Conservation (phyloP, 1,140 invertebrate genomes). For the Zaprionus kolodkinae region DNA sequence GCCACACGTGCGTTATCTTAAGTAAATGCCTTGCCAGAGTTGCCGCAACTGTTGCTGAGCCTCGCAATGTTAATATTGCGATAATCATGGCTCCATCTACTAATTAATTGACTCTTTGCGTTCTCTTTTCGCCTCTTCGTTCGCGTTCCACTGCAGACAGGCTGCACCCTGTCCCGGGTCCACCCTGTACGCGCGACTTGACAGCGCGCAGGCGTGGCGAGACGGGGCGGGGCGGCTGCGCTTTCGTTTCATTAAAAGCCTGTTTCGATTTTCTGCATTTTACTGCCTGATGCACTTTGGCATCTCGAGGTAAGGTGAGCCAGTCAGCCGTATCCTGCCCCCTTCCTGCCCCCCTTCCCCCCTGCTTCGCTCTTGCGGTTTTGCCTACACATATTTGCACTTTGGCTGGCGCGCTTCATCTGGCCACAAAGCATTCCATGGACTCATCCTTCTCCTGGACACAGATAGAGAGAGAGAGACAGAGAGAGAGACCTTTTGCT, state of each 20-base stretch:
- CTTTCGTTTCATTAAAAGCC: constrained; percentile 82
- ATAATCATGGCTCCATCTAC: constrained; percentile 82
- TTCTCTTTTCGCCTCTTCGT: constrained; percentile 44
- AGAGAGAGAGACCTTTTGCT: not conserved
- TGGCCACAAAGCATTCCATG: constrained; percentile 4
- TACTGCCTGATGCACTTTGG: constrained; percentile 83
- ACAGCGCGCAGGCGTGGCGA: constrained; percentile 35
- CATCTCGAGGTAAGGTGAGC: constrained; percentile 60
- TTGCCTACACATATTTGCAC: constrained; percentile 74
- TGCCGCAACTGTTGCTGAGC: constrained; percentile 26
- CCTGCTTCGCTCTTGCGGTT: constrained; percentile 36
- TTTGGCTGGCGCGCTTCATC: constrained; percentile 47
- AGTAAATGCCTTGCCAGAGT: constrained; percentile 43
- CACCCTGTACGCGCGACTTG: constrained; percentile 15
- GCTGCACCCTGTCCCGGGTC: not conserved
- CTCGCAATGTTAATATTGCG: constrained; percentile 76
- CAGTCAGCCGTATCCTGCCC: constrained; percentile 30
- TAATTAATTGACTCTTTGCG: constrained; percentile 84
- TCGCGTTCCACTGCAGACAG: not conserved
- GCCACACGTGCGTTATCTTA: constrained; percentile 57
- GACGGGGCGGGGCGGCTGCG: constrained; percentile 42
- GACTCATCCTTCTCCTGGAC: constrained; percentile 6
- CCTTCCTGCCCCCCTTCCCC: not conserved
- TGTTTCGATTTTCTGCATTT: constrained; percentile 84
- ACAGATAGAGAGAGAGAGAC: no score